A percentile compares a stretch with the other conserved stretches of the same genome.
Conservation (phyloP, 2,113 vertebrate species). For the Datnioides undecimradiatus region DNA sequence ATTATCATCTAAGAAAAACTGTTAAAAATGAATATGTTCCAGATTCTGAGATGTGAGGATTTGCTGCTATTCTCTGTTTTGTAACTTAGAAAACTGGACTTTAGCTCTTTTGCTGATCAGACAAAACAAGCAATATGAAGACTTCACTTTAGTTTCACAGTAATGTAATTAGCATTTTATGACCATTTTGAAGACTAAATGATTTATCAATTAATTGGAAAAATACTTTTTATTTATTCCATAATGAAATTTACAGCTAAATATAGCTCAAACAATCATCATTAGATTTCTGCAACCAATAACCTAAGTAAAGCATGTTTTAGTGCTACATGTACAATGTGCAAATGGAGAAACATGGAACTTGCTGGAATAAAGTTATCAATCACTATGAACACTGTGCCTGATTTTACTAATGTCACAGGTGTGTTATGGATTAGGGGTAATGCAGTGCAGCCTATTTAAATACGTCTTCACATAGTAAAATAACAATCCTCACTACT, state of each 20-base stretch:
- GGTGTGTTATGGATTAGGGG: not conserved
- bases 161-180: not conserved
- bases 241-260: not conserved
- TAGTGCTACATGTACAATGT: constrained; percentile 3
- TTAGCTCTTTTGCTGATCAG: not conserved
- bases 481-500: not conserved
- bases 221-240: not conserved
- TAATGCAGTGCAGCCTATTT: not conserved
- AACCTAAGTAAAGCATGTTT: not conserved
- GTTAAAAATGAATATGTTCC: not conserved
- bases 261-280: not conserved
- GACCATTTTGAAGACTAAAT: not conserved
- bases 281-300: constrained; percentile 2
- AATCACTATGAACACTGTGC: not conserved
- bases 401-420: constrained; percentile 46
- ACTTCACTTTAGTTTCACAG: not conserved
- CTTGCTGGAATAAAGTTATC: constrained; percentile 7
- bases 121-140: not conserved
- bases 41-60: not conserved
- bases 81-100: not conserved
- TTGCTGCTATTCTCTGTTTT: not conserved
- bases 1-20: not conserved
- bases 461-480: constrained; percentile 16
- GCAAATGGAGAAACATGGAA: constrained; percentile 37
- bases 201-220: not conserved